phyloP scores from a whole-genome alignment of 2,113 vertebrate genomes.

The Otolemur garnettii region DNA sequence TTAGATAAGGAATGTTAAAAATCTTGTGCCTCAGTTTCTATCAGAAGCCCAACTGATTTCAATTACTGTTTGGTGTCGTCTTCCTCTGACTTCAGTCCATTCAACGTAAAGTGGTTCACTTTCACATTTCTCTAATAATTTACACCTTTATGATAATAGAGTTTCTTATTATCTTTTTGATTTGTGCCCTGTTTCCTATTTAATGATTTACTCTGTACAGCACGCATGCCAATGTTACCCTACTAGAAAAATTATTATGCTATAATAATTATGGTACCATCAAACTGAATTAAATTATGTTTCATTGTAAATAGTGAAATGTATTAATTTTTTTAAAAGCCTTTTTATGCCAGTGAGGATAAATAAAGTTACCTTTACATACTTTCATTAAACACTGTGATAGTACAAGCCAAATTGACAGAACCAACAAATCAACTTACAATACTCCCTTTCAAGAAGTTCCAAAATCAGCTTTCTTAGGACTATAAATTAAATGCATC shows the following conservation, averaged over 20 bases:
- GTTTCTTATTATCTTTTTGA: slow-evolving; percentile 67
- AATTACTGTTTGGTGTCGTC: slow-evolving; percentile 9
- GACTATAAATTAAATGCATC: neutral
- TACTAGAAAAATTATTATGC: slow-evolving; percentile 76
- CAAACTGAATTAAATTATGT: slow-evolving; percentile 77
- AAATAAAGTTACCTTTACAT: slow-evolving; percentile 69
- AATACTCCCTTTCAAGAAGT: neutral
- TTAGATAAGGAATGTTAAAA: neutral
- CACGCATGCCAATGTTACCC: slow-evolving; percentile 55
- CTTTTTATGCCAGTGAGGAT: slow-evolving; percentile 71
- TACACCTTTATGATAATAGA: slow-evolving; percentile 32
- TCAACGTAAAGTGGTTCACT: neutral
- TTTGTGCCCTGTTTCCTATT: slow-evolving; percentile 61
- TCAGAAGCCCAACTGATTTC: neutral
- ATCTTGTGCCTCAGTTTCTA: neutral
- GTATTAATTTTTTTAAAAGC: slow-evolving; percentile 79
- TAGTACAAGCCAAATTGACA: neutral
- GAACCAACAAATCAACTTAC: slow-evolving; percentile 53
- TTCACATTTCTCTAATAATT: slow-evolving; percentile 64
- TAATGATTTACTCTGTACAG: slow-evolving; percentile 55
- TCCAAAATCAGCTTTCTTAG: neutral
- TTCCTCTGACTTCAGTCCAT: slow-evolving; percentile 1
- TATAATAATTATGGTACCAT: slow-evolving; percentile 72
- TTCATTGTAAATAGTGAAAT: slow-evolving; percentile 80
- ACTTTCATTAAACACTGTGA: slow-evolving; percentile 61